phyloP scores from a whole-genome alignment of 2,888 invertebrate genomes.

The Thelaira solivaga region DNA sequence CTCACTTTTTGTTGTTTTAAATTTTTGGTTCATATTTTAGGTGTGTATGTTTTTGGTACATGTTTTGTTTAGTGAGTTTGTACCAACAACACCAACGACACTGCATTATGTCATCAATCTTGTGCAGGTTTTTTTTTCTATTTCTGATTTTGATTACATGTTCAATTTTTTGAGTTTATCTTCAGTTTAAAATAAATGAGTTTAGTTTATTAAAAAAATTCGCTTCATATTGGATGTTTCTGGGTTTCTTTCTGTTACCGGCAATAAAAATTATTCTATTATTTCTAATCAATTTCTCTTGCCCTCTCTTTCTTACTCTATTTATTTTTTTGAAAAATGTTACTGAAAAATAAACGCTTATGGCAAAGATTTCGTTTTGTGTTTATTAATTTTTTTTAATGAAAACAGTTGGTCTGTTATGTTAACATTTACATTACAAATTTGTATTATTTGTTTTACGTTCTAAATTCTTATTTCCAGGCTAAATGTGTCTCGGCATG shows the following conservation, averaged over 20 bases:
- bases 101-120: constrained; percentile 40
- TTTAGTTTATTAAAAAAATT: constrained; percentile 53
- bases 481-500: background rate
- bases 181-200: constrained; percentile 63
- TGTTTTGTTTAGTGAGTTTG: no score
- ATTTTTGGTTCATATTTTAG: no score
- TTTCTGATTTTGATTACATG: constrained; percentile 50
- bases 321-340: background rate
- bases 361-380: constrained; percentile 16
- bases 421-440: constrained; percentile 56
- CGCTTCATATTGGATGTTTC: background rate
- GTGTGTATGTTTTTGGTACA: no score
- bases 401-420: constrained; percentile 25
- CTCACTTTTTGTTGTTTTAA: background rate
- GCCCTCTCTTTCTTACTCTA: no score
- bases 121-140: constrained; percentile 19
- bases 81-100: background rate
- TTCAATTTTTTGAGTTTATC: constrained; percentile 47
- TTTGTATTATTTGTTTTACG: constrained; percentile 46
- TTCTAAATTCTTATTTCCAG: constrained; percentile 14
- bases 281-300: constrained; percentile 16
- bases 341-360: constrained; percentile 1
- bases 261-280: no score
- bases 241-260: no score
- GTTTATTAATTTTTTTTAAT: background rate